Base-by-base conservation (phyloP, 2,888 invertebrate species). In the Drosophila mimica region DNA sequence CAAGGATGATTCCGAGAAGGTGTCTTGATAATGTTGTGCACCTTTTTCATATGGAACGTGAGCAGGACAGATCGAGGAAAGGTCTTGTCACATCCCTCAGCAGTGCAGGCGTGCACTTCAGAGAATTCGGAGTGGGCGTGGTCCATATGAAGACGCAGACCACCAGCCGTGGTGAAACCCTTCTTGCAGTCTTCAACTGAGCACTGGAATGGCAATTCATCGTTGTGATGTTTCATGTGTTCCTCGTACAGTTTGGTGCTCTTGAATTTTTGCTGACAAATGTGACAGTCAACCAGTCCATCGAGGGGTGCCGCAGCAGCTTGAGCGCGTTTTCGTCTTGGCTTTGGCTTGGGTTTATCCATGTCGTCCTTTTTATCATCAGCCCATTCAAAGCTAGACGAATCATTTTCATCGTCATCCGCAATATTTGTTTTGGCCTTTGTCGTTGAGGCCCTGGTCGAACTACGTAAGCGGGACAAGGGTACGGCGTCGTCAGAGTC, bases 181-280 rank as follows among this genome's bases (percentile, higher is more conserved):
- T 90, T 91, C n/a, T 79, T 74, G 60, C 92, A 92, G 30, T 81
- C 79, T 34, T 88, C 87, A 2, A 90, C 88, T 2, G 82, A 74
- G 48, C 92, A 92, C 71, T 93, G 91, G 62, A 89, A 90, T 4
- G 92, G 91, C 46, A 91, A 67, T 25, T 89, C 81, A 70, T 92
- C 92, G 56, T 92, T 87, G 68, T 92, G 93, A 5, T 83, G 84
- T 20, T 90, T 90, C 92, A 92, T 92, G 31, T 92, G 92, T 25
- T 90, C 89, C 46, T 91, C 85, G 40, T 92, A 91, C 15, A 88
- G 81, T n/a, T 79, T 75, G 0, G 81, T 72, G 51, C 83, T 91
- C 30, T 90, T 88, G 46, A 92, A 92, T 33, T 83, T 87, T 59
- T 91, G 83, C 8, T 87, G 88, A 49, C 92, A 92, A 43, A 92